Percentiles rank a stretch among this genome's conserved stretches.
These are phyloP conservation scores for Pagrus major DNA, from an alignment of 2,113 vertebrate species.

Conservation along the genomic window DNA sequence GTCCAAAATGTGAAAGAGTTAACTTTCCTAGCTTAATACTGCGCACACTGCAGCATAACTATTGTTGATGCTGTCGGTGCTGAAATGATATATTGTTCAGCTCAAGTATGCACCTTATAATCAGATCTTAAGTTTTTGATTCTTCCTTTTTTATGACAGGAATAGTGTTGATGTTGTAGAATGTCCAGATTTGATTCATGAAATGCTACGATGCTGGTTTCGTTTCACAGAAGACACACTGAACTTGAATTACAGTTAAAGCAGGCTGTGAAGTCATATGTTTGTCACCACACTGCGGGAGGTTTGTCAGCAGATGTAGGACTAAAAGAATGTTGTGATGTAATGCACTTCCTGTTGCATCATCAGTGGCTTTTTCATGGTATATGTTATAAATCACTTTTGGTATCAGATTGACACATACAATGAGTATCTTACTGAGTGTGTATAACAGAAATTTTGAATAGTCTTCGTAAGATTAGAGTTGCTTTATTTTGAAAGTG, in stretches of 20 bases:
- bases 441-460: not conserved
- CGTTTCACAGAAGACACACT: conserved; percentile 8
- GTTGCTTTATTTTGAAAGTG: not conserved
- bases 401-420: not conserved
- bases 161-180: not conserved
- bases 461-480: not conserved
- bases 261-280: not conserved
- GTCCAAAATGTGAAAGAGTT: too few species aligned
- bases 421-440: not conserved
- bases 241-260: conserved; percentile 3
- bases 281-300: conserved; percentile 12
- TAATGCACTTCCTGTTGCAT: conserved; percentile 35
- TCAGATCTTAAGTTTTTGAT: not conserved
- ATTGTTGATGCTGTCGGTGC: too few species aligned
- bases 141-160: not conserved
- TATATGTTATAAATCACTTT: not conserved
- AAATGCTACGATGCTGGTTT: not conserved
- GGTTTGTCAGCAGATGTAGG: conserved; percentile 26
- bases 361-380: not conserved
- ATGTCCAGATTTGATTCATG: not conserved
- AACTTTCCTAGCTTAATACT: too few species aligned
- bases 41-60: too few species aligned
- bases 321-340: conserved; percentile 48
- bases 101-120: not conserved
- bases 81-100: too few species aligned